A percentile compares a stretch with the other conserved stretches of the same genome.
Evolutionary conservation across 2,797 vertebrate genomes (phyloP).

Genomic region (Moxostoma hubbsi): DNA sequence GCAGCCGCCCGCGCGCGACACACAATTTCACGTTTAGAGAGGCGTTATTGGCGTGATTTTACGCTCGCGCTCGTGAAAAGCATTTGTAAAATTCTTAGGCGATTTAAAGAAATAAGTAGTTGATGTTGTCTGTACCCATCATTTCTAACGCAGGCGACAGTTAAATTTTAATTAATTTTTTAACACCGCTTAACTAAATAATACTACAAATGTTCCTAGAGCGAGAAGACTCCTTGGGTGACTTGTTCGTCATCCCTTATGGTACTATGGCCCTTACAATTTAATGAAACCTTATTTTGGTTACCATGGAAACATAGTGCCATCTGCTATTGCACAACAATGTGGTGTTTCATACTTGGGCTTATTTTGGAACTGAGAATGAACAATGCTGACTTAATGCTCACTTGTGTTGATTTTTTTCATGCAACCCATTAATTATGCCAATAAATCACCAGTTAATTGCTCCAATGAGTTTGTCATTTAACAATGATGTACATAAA

Average conservation of each 20-base stretch:
- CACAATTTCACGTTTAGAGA: not conserved
- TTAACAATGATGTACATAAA: conserved; percentile 27
- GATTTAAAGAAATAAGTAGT: conserved; percentile 1
- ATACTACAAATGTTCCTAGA: not conserved
- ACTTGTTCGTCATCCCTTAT: conserved; percentile 26
- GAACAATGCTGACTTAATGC: conserved; percentile 45
- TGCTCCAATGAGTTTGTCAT: conserved; percentile 20
- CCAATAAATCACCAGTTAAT: conserved; percentile 28
- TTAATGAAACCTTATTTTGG: conserved; percentile 56
- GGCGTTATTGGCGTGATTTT: conserved; percentile 1
- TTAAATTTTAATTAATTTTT: not conserved
- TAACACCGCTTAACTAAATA: not conserved
- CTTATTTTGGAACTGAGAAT: conserved; percentile 49
- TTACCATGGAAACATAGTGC: conserved; percentile 79
- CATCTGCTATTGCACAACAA: conserved; percentile 71
- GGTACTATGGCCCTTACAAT: conserved; percentile 33
- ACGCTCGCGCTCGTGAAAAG: not conserved
- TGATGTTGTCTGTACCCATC: conserved; percentile 2
- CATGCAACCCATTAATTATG: conserved; percentile 35
- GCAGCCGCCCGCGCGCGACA: conserved; percentile 5
- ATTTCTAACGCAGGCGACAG: not conserved
- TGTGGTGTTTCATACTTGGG: conserved; percentile 50
- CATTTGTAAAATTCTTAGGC: not conserved
- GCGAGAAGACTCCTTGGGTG: not conserved
- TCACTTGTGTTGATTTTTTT: conserved; percentile 40